phyloP scores from a whole-genome alignment of 2,113 vertebrate genomes.

The Pogonocichla stellata region DNA sequence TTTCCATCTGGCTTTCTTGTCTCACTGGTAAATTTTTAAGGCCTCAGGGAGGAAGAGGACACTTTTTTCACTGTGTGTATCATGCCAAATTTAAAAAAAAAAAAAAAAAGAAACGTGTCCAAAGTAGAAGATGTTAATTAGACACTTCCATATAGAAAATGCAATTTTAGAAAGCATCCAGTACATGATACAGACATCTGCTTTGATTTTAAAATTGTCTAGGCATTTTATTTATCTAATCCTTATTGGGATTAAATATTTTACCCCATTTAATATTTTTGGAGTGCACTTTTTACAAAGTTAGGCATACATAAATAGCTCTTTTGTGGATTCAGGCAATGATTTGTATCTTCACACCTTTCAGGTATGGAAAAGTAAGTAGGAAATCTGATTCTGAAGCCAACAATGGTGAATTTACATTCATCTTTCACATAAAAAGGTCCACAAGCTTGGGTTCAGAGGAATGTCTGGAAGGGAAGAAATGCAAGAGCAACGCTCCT shows the following conservation, averaged over 20 bases:
- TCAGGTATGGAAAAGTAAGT: not conserved
- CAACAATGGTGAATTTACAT: not conserved
- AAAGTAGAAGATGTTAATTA: not conserved
- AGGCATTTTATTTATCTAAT: not conserved
- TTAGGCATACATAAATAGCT: not conserved
- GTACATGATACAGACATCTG: accelerated
- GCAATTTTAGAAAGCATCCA: not conserved
- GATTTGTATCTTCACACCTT: not conserved
- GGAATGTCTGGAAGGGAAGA: not conserved
- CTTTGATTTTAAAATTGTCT: not conserved
- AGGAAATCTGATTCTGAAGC: not conserved
- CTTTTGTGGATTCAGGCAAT: not conserved
- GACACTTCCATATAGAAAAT: not conserved
- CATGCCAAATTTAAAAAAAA: not conserved
- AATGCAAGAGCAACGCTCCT: not conserved
- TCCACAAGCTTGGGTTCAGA: not conserved
- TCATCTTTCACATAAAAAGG: not conserved
- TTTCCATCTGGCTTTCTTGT: not conserved
- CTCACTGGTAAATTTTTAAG: not conserved
- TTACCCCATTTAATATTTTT: not conserved
- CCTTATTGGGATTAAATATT: not conserved
- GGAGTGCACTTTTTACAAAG: not conserved
- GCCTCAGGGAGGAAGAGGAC: not conserved
- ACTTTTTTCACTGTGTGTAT: not conserved
- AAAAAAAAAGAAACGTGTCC: not conserved